Evolutionary conservation across 1,140 invertebrate genomes (phyloP), one percentile per base, ranked within the genome.

Genomic region (Hestina assimilis): DNA sequence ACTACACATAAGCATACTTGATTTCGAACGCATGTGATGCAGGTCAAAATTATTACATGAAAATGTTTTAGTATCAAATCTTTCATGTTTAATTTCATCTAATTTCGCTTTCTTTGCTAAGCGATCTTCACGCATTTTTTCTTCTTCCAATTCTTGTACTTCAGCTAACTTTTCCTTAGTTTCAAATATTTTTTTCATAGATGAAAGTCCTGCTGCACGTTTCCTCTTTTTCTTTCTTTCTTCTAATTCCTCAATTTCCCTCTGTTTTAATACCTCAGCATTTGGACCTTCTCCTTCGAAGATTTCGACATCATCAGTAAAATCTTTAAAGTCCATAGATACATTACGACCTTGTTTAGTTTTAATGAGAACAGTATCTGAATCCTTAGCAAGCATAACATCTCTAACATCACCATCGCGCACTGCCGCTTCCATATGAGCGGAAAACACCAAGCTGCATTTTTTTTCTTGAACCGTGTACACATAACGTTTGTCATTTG

Each of bases 331-430:
- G 67, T 93, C 92, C 58, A 95, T 89, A 0, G 93, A 92, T 9
- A 95, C 90, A 81, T 92, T 93, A 45, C 92, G 92, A 1, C 93
- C 93, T 58, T 93, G 91, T 73, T 92, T 94, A 64, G 94, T 85
- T 81, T 93, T 92, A 1, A 96, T 87, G 5, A 95, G 78, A 15
- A 95, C 91, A 33, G 92, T 94, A 73, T 95, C 93, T 53, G 92
- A 91, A 73, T 94, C 92, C 63, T 93, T 92, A 1, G 93, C 93
- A 5, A 95, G 79, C 91, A 95, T 92, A 0, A 96, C 91, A 63
- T 94, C 93, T 41, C 92, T 90, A 4, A 96, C 92, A 63, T 95
- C 94, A 15, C 94, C 94, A 69, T 94, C 93, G 11, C 93, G 84
- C 17, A 96, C 92, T 9, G 94, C 94, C 1, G 92, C 91, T 78